Evolutionary conservation across 2,113 vertebrate species (phyloP).

Genomic region (Elephas maximus): DNA sequence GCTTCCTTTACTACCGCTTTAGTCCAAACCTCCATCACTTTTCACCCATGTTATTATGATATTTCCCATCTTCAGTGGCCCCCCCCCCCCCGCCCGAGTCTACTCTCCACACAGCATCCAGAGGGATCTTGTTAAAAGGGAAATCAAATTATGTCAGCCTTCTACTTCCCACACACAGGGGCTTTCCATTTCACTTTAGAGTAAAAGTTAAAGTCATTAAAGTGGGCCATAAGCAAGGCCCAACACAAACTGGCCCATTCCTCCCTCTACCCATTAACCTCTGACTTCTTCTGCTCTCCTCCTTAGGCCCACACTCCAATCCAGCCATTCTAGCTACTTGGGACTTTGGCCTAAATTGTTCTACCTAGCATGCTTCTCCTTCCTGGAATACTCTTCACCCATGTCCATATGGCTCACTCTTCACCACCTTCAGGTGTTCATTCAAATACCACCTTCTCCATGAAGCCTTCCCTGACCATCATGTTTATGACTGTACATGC

Average conservation of each 20-base stretch:
- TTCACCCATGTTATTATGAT: background rate
- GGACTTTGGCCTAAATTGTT: background rate
- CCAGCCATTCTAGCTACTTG: background rate
- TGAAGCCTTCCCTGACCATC: no score
- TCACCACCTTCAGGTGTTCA: background rate
- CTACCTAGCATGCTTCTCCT: background rate
- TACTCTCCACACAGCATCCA: background rate
- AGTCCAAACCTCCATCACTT: fast-evolving
- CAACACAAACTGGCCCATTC: background rate
- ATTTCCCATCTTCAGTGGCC: background rate
- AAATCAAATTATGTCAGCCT: background rate
- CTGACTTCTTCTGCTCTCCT: fast-evolving
- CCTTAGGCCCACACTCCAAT: background rate
- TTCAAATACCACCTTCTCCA: background rate
- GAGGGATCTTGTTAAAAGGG: background rate
- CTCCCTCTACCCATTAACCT: background rate
- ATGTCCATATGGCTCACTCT: background rate
- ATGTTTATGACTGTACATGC: background rate
- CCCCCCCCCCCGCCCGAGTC: no score
- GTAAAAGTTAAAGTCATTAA: background rate
- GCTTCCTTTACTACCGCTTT: background rate
- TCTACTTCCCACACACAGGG: background rate
- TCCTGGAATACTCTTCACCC: background rate
- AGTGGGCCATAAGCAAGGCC: background rate
- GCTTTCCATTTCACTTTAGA: background rate